Evolutionary conservation across 2,797 vertebrate species (phyloP), one percentile per base, ranked within the genome.

Genomic region (Sebastes diploproa): DNA sequence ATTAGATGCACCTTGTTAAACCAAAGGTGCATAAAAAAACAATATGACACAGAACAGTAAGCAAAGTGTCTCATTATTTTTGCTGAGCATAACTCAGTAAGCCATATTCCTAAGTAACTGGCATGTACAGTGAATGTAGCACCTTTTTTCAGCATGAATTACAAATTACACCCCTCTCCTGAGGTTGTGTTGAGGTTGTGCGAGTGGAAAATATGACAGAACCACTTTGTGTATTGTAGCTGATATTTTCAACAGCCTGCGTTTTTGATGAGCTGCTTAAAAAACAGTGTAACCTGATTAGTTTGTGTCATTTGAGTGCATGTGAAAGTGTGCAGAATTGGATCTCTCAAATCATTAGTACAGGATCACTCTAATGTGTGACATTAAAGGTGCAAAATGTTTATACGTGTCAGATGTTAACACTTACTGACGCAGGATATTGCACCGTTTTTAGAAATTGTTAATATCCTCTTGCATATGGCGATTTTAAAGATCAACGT

Each of bases 201-300:
- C 30, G 64, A 75, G 69, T 80, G 90, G 90, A 91, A 93, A 92
- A 83, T 83, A 86, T 90, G 85, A 92, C 85, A 78, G 27, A 88
- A 84, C 4, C 27, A n/a, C 74, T 86, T 86, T 85, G 70, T 86
- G 71, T 79, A 59, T 64, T 63, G 76, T 69, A 67, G 59, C 65
- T 27, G 50, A 80, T 82, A 77, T 75, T 83, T 73, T 69, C 36
- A 79, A 60, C n/a, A 65, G 66, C 56, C 34, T 64, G 13, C 29
- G 58, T 72, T 86, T 42, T 66, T 83, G 73, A 80, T 65, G 23
- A 73, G 62, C n/a, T 23, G 52, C 69, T 61, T 56, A n/a, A 78
- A 77, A 18, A 18, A 18, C 16, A 0, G 13, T 58, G 64, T 50
- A 72, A 69, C 27, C 38, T 72, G 12, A 76, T 61, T 29, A 27